Evolutionary conservation across 2,797 vertebrate species (phyloP).

Genomic region (Poeciliopsis turneri): DNA sequence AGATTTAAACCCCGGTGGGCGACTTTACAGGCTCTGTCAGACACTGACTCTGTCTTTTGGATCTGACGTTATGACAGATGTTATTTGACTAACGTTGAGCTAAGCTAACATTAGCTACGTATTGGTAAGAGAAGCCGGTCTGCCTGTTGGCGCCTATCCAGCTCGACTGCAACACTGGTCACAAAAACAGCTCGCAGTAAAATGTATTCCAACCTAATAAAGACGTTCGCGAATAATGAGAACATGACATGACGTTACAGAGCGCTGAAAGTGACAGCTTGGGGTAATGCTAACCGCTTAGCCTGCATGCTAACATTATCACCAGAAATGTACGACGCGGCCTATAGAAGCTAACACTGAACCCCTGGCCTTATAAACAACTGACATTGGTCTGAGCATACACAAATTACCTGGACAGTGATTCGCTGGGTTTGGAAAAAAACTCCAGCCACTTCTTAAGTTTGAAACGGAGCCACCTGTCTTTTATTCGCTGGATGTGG

Average conservation of each 20-base stretch:
- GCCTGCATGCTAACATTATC: conserved; percentile 60
- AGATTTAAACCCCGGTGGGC: conserved; percentile 25
- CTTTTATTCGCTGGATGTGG: conserved; percentile 46
- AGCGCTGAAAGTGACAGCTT: conserved; percentile 70
- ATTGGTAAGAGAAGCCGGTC: conserved; percentile 77
- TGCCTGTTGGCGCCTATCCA: conserved; percentile 35
- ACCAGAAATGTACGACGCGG: conserved; percentile 68
- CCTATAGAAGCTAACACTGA: conserved; percentile 73
- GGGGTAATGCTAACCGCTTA: conserved; percentile 56
- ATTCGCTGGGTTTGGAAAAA: background rate
- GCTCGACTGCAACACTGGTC: background rate
- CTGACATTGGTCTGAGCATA: conserved; percentile 52
- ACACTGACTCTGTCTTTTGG: conserved; percentile 31
- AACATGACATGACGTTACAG: conserved; percentile 21
- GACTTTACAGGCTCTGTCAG: conserved; percentile 50
- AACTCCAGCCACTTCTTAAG: background rate
- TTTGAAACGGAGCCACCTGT: background rate
- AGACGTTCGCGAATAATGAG: background rate
- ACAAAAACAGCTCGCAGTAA: conserved; percentile 4
- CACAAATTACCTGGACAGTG: conserved; percentile 15
- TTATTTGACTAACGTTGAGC: conserved; percentile 61
- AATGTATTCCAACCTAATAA: background rate
- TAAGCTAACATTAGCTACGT: conserved; percentile 65
- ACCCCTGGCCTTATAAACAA: conserved; percentile 41
- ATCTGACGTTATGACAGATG: conserved; percentile 76